phyloP scores from a whole-genome alignment of 1,140 invertebrate genomes.

The Apis cerana region DNA sequence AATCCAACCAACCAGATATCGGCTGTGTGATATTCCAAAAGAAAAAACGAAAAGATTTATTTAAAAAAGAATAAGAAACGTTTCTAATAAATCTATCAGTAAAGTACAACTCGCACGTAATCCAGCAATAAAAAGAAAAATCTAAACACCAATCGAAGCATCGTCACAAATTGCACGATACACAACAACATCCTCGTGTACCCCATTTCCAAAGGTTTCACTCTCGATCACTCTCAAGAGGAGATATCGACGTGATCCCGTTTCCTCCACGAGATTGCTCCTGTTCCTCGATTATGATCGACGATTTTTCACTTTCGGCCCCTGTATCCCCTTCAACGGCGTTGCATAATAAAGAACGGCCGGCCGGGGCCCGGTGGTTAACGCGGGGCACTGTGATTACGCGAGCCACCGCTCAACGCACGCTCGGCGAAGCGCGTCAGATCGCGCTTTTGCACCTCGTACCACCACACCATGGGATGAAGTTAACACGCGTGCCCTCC shows the following conservation, averaged over 20 bases:
- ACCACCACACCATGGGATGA: background rate
- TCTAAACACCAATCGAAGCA: too few species aligned
- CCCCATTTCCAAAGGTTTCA: background rate
- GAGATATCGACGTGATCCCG: background rate
- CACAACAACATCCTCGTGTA: too few species aligned
- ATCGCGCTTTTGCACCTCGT: constrained; percentile 16
- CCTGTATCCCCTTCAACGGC: constrained; percentile 22
- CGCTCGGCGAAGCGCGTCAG: constrained; percentile 31
- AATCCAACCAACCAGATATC: too few species aligned
- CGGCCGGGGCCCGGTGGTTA: background rate
- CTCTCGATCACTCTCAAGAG: background rate
- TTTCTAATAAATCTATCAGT: too few species aligned
- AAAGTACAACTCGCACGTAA: too few species aligned
- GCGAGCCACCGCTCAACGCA: constrained; percentile 4
- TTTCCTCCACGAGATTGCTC: background rate
- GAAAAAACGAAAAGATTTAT: too few species aligned
- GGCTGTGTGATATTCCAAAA: too few species aligned
- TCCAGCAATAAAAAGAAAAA: too few species aligned
- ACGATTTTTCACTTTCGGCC: constrained; percentile 46
- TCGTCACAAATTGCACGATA: too few species aligned
- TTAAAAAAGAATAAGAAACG: too few species aligned
- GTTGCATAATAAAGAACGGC: constrained; percentile 39
- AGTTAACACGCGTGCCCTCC: background rate
- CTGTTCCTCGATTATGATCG: constrained; percentile 15
- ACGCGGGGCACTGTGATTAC: constrained; percentile 36